These are phyloP conservation scores for Epirrhoe tristata DNA, from an alignment of 2,888 invertebrate species.

Conservation along the genomic window DNA sequence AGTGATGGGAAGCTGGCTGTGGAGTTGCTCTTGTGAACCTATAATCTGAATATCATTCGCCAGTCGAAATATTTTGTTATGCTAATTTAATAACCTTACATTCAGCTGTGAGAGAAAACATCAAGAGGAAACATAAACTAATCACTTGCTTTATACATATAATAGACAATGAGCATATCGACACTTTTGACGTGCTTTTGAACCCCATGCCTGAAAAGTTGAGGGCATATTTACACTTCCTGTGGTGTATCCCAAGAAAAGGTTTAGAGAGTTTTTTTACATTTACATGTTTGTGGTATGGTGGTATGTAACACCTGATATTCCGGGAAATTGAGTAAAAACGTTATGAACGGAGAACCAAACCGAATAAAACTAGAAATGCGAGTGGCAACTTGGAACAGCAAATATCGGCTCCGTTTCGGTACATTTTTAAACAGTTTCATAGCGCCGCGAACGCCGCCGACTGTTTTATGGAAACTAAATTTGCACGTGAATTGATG, in stretches of 20 bases:
- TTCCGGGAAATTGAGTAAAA: not conserved
- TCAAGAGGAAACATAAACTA: too few species aligned
- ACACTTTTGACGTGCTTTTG: too few species aligned
- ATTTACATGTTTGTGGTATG: not conserved
- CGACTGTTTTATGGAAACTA: not conserved
- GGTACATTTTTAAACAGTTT: constrained; percentile 22
- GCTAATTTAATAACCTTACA: too few species aligned
- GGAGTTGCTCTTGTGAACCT: not conserved
- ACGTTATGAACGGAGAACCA: constrained; percentile 9
- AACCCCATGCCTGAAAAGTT: too few species aligned
- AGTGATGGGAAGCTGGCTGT: not conserved
- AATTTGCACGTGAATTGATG: not conserved
- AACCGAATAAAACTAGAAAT: constrained; percentile 16
- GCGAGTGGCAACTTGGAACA: constrained; percentile 24
- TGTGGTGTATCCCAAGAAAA: too few species aligned
- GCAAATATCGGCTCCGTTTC: constrained; percentile 19
- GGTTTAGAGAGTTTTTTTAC: not conserved
- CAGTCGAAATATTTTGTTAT: too few species aligned
- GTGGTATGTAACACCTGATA: not conserved
- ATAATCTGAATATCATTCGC: not conserved
- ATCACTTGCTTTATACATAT: too few species aligned
- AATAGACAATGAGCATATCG: too few species aligned
- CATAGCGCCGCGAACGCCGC: not conserved
- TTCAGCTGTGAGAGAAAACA: too few species aligned
- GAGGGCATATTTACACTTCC: too few species aligned